Evolutionary conservation across 2,888 invertebrate species (phyloP).

Genomic region (Crematogaster levior): DNA sequence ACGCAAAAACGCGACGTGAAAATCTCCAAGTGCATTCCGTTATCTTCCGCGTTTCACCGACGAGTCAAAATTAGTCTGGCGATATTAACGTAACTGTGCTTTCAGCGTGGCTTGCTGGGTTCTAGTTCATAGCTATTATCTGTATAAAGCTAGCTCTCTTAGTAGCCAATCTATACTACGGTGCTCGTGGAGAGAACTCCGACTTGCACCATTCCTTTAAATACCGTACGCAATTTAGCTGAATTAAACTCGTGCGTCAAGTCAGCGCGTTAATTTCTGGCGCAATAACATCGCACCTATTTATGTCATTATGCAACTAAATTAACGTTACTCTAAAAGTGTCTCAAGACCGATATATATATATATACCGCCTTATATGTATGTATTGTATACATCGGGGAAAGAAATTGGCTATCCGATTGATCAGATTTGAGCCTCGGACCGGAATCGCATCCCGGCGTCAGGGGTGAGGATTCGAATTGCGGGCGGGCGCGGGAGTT

Average conservation of each 20-base stretch:
- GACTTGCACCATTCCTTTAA: slow-evolving; percentile 17
- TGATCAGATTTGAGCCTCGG: not conserved
- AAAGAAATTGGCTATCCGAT: not conserved
- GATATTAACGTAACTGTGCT: slow-evolving; percentile 55
- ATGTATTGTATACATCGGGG: not conserved
- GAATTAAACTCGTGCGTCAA: slow-evolving; percentile 21
- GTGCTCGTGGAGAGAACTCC: slow-evolving; percentile 43
- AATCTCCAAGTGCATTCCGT: slow-evolving; percentile 53
- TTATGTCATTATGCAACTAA: not conserved
- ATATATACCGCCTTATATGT: no score
- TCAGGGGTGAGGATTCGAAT: slow-evolving; percentile 19
- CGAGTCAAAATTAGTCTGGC: slow-evolving; percentile 49
- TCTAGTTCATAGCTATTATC: slow-evolving; percentile 50
- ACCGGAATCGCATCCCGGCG: not conserved
- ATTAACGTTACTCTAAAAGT: slow-evolving; percentile 11
- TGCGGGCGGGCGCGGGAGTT: slow-evolving; percentile 56
- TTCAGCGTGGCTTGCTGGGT: slow-evolving; percentile 35
- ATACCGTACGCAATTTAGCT: slow-evolving; percentile 6
- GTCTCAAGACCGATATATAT: not conserved
- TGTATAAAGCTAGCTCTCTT: slow-evolving; percentile 44
- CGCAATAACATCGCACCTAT: slow-evolving; percentile 7
- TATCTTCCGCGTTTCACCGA: slow-evolving; percentile 50
- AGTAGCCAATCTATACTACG: slow-evolving; percentile 56
- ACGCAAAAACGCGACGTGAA: slow-evolving; percentile 49
- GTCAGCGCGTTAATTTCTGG: not conserved